A percentile compares a stretch with the other conserved stretches of the same genome.
These are phyloP conservation scores for Aphaenogaster ashmeadi DNA, from an alignment of 1,140 invertebrate species.

Conservation along the genomic window DNA sequence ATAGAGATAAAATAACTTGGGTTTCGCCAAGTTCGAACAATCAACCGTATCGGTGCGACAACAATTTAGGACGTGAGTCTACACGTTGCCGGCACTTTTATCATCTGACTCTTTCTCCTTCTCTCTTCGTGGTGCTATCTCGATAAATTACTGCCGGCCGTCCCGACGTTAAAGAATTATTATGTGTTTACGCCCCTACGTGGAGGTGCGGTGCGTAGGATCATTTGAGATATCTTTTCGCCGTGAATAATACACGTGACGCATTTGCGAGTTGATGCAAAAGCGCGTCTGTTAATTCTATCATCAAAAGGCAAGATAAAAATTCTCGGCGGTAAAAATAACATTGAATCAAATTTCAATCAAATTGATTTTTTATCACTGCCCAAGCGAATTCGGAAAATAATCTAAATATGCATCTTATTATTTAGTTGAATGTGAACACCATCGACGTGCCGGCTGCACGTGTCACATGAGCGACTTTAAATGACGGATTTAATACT, in stretches of 20 bases:
- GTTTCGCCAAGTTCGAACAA: neutral
- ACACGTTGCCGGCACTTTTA: slow-evolving; percentile 29
- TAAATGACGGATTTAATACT: slow-evolving; percentile 17
- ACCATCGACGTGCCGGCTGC: neutral
- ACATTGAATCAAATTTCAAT: neutral
- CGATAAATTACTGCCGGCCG: slow-evolving; percentile 57
- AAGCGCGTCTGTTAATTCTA: neutral
- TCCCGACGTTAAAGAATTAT: slow-evolving; percentile 61
- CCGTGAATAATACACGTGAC: slow-evolving; percentile 38
- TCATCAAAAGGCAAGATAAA: neutral
- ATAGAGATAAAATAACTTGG: too few relatives aligned
- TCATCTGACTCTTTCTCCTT: slow-evolving; percentile 18
- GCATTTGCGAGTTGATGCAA: slow-evolving; percentile 20
- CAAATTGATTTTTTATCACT: neutral
- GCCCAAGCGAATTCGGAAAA: neutral
- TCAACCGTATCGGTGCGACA: slow-evolving; percentile 13
- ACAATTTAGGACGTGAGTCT: slow-evolving; percentile 15
- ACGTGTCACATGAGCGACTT: neutral
- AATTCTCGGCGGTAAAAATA: neutral
- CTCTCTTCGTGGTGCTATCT: slow-evolving; percentile 45
- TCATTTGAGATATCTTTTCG: slow-evolving; percentile 43
- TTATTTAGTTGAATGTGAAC: neutral
- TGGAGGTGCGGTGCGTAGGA: slow-evolving; percentile 49
- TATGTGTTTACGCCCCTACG: slow-evolving; percentile 53
- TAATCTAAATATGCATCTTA: neutral